These are phyloP conservation scores for Spilogale gracilis DNA, from an alignment of 2,113 vertebrate species.

Conservation along the genomic window DNA sequence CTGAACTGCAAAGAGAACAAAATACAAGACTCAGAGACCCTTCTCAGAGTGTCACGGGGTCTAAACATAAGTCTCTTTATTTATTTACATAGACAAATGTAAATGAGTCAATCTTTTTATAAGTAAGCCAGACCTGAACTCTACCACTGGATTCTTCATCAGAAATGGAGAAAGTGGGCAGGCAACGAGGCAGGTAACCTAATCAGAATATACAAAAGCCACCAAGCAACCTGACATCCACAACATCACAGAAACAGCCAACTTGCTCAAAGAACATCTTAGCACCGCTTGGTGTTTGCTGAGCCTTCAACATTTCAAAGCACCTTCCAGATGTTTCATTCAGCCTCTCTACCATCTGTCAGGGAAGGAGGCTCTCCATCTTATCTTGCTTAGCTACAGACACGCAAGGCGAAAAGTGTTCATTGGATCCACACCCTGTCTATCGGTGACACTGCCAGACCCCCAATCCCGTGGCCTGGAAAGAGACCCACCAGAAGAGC, in stretches of 20 bases:
- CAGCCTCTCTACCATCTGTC: not conserved
- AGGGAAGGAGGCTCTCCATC: not conserved
- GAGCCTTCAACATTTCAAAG: not conserved
- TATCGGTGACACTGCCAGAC: too few relatives aligned
- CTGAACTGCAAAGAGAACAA: not conserved
- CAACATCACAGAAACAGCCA: not conserved
- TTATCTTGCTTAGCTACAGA: not conserved
- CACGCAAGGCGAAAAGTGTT: not conserved
- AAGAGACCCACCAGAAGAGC: not conserved
- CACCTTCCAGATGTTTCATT: not conserved
- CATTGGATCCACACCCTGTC: not conserved
- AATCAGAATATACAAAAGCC: not conserved
- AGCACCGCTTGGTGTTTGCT: too few relatives aligned
- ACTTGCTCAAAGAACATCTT: not conserved
- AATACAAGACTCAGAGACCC: not conserved
- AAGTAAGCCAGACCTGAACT: not conserved
- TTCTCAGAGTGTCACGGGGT: not conserved
- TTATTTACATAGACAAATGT: not conserved
- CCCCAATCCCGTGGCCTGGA: accelerated
- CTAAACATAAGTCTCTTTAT: not conserved
- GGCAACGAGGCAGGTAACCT: not conserved
- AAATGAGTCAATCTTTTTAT: not conserved
- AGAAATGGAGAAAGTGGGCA: not conserved
- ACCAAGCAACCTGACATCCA: not conserved
- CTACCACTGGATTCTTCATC: not conserved